Evolutionary conservation across 1,140 invertebrate genomes (phyloP).

Genomic region (Drosophila nigrodunni): DNA sequence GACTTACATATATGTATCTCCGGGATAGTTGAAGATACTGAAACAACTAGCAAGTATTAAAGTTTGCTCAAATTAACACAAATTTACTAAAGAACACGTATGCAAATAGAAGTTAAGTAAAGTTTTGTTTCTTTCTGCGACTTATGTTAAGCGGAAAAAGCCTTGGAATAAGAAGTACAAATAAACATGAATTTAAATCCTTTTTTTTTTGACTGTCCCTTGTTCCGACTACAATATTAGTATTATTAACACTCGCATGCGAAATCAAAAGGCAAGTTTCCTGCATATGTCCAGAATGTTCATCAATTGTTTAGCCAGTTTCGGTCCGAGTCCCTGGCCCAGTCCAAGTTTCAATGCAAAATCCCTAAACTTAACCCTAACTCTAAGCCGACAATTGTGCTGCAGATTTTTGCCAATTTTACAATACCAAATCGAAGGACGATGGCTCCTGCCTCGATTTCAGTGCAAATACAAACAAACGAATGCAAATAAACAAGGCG

Average conservation of each 20-base stretch:
- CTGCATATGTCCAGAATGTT: slow-evolving; percentile 58
- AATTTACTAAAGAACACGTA: background rate
- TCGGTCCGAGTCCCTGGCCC: slow-evolving; percentile 30
- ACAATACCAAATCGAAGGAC: slow-evolving; percentile 39
- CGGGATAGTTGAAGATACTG: background rate
- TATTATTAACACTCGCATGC: slow-evolving; percentile 58
- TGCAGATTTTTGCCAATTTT: slow-evolving; percentile 73
- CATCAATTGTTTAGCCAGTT: slow-evolving; percentile 60
- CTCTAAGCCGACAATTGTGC: slow-evolving; percentile 71
- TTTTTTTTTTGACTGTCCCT: slow-evolving; percentile 20
- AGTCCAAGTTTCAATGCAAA: background rate
- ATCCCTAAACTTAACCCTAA: background rate
- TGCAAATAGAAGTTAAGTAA: slow-evolving; percentile 27
- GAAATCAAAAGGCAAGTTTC: slow-evolving; percentile 47
- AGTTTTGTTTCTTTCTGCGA: background rate
- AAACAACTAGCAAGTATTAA: slow-evolving; percentile 2
- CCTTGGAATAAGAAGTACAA: slow-evolving; percentile 49
- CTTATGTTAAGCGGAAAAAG: slow-evolving; percentile 1
- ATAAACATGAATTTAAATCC: slow-evolving; percentile 46
- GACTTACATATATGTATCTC: slow-evolving; percentile 12
- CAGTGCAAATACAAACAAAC: slow-evolving; percentile 80
- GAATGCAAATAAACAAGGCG: slow-evolving; percentile 78
- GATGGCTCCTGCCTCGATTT: slow-evolving; percentile 65
- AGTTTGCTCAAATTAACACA: background rate
- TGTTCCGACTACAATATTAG: slow-evolving; percentile 21